Evolutionary conservation across 1,140 invertebrate species (phyloP).

Genomic region (Drosophila littoralis): DNA sequence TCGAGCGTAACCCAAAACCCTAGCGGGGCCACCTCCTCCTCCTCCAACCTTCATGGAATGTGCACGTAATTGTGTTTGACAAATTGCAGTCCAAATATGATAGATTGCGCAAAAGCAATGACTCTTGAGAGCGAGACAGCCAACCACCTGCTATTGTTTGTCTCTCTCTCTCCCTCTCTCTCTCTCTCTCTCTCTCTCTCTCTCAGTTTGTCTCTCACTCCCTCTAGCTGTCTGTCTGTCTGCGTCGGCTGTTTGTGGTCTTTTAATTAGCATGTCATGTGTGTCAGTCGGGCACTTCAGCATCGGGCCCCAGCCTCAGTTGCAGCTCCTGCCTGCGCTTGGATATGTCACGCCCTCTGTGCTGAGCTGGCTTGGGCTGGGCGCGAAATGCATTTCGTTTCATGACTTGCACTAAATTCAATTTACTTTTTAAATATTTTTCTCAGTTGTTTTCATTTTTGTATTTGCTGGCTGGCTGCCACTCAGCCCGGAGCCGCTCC

Average conservation of each 20-base stretch:
- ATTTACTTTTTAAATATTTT: constrained; percentile 78
- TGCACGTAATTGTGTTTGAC: constrained; percentile 73
- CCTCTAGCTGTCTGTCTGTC: constrained; percentile 8
- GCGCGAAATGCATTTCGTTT: constrained; percentile 76
- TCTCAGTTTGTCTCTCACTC: constrained; percentile 1
- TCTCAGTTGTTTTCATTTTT: constrained; percentile 31
- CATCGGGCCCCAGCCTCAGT: constrained; percentile 34
- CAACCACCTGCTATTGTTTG: constrained; percentile 22
- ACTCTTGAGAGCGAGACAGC: constrained; percentile 7
- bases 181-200: constrained; percentile 3
- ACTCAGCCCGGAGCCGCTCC: constrained; percentile 72
- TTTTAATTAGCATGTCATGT: constrained; percentile 83
- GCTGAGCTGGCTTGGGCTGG: constrained; percentile 16
- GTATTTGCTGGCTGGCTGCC: constrained; percentile 62
- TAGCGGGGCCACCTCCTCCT: constrained; percentile 7
- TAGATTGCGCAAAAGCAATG: constrained; percentile 61
- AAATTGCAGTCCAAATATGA: constrained; percentile 79
- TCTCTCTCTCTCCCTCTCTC: neutral
- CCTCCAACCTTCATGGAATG: constrained; percentile 30
- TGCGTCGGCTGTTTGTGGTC: constrained; percentile 68
- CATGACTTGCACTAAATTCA: constrained; percentile 78
- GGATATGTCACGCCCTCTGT: constrained; percentile 56
- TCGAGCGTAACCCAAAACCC: constrained; percentile 18
- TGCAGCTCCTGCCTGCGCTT: constrained; percentile 22
- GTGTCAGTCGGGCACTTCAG: constrained; percentile 67